Conservation (phyloP, 2,113 vertebrate species). For the Casuarius casuarius region DNA sequence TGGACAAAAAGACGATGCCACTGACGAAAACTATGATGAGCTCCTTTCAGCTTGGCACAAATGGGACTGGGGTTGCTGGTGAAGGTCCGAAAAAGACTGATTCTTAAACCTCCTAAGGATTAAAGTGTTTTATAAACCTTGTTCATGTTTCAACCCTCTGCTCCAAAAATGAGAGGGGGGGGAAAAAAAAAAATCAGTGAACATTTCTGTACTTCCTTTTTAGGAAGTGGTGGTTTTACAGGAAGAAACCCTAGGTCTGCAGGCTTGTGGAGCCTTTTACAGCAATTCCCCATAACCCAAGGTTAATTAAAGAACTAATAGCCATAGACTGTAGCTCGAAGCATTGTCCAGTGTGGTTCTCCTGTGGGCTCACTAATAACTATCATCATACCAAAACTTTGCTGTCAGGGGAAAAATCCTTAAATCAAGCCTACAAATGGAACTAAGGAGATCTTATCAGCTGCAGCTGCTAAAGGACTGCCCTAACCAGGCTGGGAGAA, state of each 20-base stretch:
- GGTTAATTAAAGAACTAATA: conserved; percentile 40
- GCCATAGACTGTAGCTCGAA: not conserved
- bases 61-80: not conserved
- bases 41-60: not conserved
- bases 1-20: not conserved
- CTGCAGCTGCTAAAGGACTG: not conserved
- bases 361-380: not conserved
- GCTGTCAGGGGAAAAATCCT: not conserved
- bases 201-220: not conserved
- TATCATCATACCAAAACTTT: not conserved
- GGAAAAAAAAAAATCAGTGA: not conserved
- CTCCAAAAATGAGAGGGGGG: not conserved
- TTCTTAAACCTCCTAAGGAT: not conserved
- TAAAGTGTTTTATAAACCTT: not conserved
- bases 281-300: not conserved
- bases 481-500: not conserved
- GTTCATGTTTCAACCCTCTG: not conserved
- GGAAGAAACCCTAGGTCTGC: not conserved
- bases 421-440: conserved; percentile 20
- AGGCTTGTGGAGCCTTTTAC: not conserved
- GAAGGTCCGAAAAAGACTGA: not conserved
- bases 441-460: conserved; percentile 1
- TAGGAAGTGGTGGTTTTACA: not conserved
- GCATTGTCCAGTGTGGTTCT: not conserved
- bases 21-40: not conserved